A percentile compares a stretch with the other conserved stretches of the same genome.
phyloP scores from a whole-genome alignment of 2,797 vertebrate genomes.

The Bryconaethiops microstoma region DNA sequence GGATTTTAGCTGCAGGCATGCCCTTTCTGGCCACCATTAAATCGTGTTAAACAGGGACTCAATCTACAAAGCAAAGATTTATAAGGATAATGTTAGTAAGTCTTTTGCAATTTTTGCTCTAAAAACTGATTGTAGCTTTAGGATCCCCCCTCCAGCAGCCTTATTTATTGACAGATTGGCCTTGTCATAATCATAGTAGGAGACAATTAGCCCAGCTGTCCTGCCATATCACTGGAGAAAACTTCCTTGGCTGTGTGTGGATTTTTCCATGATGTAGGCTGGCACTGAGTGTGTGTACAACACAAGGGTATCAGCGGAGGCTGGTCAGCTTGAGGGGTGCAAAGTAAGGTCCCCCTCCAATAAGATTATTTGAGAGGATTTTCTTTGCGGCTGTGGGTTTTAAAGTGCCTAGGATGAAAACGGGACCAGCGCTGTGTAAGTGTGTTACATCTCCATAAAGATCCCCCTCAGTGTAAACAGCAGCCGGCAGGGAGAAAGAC shows the following conservation, averaged over 20 bases:
- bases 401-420: conserved; percentile 28
- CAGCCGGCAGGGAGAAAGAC: conserved; percentile 32
- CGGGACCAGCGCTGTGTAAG: background rate
- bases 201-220: conserved; percentile 44
- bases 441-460: conserved; percentile 23
- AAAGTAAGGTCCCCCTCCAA: conserved; percentile 29
- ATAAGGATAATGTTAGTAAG: background rate
- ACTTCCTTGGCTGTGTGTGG: conserved; percentile 29
- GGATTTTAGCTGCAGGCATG: background rate
- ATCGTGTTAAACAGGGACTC: background rate
- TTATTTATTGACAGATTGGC: conserved; percentile 46
- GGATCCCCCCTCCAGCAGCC: conserved; percentile 17
- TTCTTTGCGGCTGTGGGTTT: conserved; percentile 33
- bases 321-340: conserved; percentile 23
- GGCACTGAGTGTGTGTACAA: conserved; percentile 7
- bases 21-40: background rate
- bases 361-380: conserved; percentile 27
- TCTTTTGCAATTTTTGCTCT: background rate
- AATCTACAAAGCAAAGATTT: background rate
- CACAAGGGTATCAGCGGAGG: conserved; percentile 8
- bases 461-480: conserved; percentile 31
- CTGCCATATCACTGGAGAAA: conserved; percentile 43
- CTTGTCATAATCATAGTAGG: conserved; percentile 44
- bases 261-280: conserved; percentile 55
- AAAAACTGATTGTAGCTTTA: background rate